Evolutionary conservation across 2,888 invertebrate genomes (phyloP).

Genomic region (Eustalomyia histrio): DNA sequence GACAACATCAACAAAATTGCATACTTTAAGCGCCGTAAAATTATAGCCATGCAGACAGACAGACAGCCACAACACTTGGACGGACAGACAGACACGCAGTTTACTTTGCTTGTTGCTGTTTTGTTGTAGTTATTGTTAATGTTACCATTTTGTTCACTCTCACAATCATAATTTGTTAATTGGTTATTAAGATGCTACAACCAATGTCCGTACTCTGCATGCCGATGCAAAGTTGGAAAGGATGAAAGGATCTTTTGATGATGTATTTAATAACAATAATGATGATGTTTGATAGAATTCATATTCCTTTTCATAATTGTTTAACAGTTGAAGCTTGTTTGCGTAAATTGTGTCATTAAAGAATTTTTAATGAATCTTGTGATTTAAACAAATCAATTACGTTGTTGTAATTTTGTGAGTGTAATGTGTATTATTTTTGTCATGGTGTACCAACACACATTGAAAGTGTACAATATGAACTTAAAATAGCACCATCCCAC

Average conservation of each 20-base stretch:
- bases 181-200: constrained; percentile 56
- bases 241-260: constrained; percentile 10
- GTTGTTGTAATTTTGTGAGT: not conserved
- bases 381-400: not conserved
- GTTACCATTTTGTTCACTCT: constrained; percentile 57
- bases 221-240: constrained; percentile 19
- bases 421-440: not conserved
- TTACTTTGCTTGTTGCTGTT: constrained; percentile 22
- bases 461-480: no score
- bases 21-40: constrained; percentile 60
- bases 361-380: not conserved
- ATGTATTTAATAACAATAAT: not conserved
- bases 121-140: constrained; percentile 53
- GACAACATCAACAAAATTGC: constrained; percentile 33
- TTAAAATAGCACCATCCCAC: no score
- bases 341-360: not conserved
- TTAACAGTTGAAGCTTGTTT: not conserved
- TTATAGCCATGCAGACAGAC: constrained; percentile 34
- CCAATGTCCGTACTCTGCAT: not conserved
- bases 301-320: not conserved
- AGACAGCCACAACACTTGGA: not conserved
- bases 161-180: constrained; percentile 62
- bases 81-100: constrained; percentile 10
- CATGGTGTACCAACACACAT: no score
- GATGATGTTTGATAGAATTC: not conserved